Percentiles rank a stretch among this genome's conserved stretches.
These are phyloP conservation scores for Eupithecia tripunctaria DNA, from an alignment of 2,888 invertebrate species.

Conservation along the genomic window DNA sequence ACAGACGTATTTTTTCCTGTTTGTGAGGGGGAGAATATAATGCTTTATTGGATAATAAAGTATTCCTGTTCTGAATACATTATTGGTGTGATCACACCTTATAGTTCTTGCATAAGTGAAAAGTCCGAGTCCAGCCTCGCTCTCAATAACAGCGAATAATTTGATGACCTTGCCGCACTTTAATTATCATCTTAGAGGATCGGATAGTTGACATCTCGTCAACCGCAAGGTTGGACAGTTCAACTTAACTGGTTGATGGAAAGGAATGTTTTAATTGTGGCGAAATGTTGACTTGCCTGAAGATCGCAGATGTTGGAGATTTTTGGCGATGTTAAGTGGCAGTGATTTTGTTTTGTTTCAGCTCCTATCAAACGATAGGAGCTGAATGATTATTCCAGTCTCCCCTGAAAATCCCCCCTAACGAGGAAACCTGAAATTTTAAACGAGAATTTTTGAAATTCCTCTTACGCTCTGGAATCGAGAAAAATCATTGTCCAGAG, in stretches of 20 bases:
- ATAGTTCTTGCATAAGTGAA: constrained; percentile 64
- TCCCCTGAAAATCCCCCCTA: too few relatives aligned
- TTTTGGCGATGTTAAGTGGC: not conserved
- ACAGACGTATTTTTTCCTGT: too few relatives aligned
- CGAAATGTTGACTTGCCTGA: not conserved
- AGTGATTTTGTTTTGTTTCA: not conserved
- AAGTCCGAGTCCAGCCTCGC: constrained; percentile 69
- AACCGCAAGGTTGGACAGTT: constrained; percentile 52
- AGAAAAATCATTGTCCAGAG: too few relatives aligned
- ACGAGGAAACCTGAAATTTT: too few relatives aligned
- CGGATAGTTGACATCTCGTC: constrained; percentile 72
- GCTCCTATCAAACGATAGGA: too few relatives aligned
- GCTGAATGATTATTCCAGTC: too few relatives aligned
- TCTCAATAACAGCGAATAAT: constrained; percentile 76
- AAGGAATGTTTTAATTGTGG: constrained; percentile 14
- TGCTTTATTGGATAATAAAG: too few relatives aligned
- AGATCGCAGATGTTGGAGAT: not conserved
- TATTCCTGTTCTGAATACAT: too few relatives aligned
- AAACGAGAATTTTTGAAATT: too few relatives aligned
- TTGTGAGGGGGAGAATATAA: too few relatives aligned
- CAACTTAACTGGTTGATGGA: constrained; percentile 23
- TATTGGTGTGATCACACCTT: constrained; percentile 15
- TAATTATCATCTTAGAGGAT: constrained; percentile 75
- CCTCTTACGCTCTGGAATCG: too few relatives aligned
- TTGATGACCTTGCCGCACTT: constrained; percentile 75